phyloP scores from a whole-genome alignment of 1,140 invertebrate species.

The Drosophila ohnishii region DNA sequence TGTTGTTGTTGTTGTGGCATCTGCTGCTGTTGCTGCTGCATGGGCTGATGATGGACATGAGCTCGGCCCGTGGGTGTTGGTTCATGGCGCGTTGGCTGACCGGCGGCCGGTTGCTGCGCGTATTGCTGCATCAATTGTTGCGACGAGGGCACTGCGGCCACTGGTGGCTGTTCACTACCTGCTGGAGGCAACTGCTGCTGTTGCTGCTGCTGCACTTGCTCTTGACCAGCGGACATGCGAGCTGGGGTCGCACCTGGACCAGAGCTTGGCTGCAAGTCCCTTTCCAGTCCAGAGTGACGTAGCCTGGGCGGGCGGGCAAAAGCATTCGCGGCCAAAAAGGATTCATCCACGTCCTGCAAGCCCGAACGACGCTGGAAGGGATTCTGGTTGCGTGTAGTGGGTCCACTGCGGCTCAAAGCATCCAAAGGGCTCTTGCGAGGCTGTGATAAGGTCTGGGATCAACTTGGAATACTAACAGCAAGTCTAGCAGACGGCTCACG shows the following conservation, averaged over 20 bases:
- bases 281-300: constrained; percentile 58
- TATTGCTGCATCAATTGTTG: constrained; percentile 44
- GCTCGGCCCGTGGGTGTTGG: constrained; percentile 47
- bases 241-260: constrained; percentile 25
- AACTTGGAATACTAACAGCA: background rate
- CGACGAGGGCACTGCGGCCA: constrained; percentile 10
- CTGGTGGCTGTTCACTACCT: constrained; percentile 23
- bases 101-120: constrained; percentile 60
- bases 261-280: background rate
- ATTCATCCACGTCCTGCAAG: constrained; percentile 76
- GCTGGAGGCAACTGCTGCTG: constrained; percentile 12
- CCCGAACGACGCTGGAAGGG: constrained; percentile 74
- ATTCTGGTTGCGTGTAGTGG: constrained; percentile 46
- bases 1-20: constrained; percentile 17
- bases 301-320: constrained; percentile 65
- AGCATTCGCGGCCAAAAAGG: constrained; percentile 63
- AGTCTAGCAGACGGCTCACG: constrained; percentile 35
- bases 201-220: constrained; percentile 19
- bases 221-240: constrained; percentile 50
- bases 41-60: constrained; percentile 54
- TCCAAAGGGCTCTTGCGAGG: constrained; percentile 71
- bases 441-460: constrained; percentile 26
- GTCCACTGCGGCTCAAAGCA: constrained; percentile 60
- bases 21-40: constrained; percentile 21
- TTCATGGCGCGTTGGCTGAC: constrained; percentile 59